Evolutionary conservation across 30 jellyfish, hydroid and myxozoan genomes (phyloP).

Genomic region (Hydra vulgaris): DNA sequence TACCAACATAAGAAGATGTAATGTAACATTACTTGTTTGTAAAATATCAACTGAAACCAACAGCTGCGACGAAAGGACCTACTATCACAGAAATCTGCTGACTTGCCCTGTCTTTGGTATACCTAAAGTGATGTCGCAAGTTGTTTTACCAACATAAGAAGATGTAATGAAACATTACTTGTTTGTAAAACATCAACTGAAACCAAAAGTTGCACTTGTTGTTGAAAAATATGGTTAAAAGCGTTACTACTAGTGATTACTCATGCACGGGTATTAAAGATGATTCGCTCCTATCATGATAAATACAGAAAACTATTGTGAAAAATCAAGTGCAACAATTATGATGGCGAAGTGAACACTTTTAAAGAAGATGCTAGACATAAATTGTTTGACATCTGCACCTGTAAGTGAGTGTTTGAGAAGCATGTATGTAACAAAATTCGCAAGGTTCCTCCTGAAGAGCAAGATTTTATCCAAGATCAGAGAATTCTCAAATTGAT

Average conservation of each 20-base stretch:
- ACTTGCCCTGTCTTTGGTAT: too few relatives aligned
- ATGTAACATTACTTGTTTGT: too few relatives aligned
- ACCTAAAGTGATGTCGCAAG: too few relatives aligned
- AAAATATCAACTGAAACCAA: too few relatives aligned
- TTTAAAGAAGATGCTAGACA: neutral
- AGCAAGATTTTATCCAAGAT: neutral
- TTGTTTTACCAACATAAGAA: too few relatives aligned
- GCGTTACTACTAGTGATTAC: neutral
- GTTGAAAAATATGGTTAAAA: too few relatives aligned
- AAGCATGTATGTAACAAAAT: neutral
- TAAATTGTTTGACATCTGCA: neutral
- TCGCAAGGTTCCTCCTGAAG: neutral
- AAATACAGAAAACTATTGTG: neutral
- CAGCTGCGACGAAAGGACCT: too few relatives aligned
- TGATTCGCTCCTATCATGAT: neutral
- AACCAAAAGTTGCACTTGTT: too few relatives aligned
- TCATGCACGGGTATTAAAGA: neutral
- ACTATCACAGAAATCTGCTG: too few relatives aligned
- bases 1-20: too few relatives aligned
- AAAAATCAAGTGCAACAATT: neutral
- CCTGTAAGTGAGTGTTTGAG: neutral
- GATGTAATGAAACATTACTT: too few relatives aligned
- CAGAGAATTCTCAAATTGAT: neutral
- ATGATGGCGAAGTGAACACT: neutral
- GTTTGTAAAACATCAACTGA: too few relatives aligned